These are phyloP conservation scores for Orthochromis malagaraziensis DNA, from an alignment of 2,113 vertebrate species.

Conservation along the genomic window DNA sequence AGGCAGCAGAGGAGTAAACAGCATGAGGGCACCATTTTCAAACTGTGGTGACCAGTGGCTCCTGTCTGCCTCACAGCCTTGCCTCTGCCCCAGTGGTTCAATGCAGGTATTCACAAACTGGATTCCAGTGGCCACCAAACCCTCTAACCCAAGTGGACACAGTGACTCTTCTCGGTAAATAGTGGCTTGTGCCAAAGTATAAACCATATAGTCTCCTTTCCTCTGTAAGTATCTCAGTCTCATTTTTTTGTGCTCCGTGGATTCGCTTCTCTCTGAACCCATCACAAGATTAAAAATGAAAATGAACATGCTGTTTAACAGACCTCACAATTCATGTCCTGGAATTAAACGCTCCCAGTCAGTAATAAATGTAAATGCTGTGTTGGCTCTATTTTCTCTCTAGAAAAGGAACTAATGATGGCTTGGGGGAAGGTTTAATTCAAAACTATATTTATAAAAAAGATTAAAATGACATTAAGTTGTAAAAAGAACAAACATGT, in stretches of 20 bases:
- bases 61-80: conserved; percentile 55
- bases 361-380: conserved; percentile 49
- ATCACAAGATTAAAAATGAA: conserved; percentile 32
- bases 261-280: conserved; percentile 20
- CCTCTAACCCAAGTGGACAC: conserved; percentile 56
- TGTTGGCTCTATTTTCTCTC: conserved; percentile 31
- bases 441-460: conserved; percentile 16
- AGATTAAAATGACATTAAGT: conserved; percentile 31
- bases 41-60: conserved; percentile 69
- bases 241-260: conserved; percentile 7
- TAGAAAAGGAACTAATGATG: conserved; percentile 24
- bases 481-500: conserved; percentile 7
- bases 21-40: conserved; percentile 60
- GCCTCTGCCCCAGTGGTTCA: conserved; percentile 47
- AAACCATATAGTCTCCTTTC: background rate
- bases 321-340: conserved; percentile 33
- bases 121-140: conserved; percentile 63
- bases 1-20: conserved; percentile 55
- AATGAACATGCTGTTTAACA: conserved; percentile 21
- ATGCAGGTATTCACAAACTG: conserved; percentile 70
- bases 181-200: conserved; percentile 20
- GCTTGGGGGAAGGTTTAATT: conserved; percentile 37
- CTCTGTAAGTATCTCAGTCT: background rate
- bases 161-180: conserved; percentile 70
- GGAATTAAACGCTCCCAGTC: conserved; percentile 41